These are phyloP conservation scores for Caenorhabditis japonica DNA, from an alignment of 2,888 invertebrate species.

Conservation along the genomic window DNA sequence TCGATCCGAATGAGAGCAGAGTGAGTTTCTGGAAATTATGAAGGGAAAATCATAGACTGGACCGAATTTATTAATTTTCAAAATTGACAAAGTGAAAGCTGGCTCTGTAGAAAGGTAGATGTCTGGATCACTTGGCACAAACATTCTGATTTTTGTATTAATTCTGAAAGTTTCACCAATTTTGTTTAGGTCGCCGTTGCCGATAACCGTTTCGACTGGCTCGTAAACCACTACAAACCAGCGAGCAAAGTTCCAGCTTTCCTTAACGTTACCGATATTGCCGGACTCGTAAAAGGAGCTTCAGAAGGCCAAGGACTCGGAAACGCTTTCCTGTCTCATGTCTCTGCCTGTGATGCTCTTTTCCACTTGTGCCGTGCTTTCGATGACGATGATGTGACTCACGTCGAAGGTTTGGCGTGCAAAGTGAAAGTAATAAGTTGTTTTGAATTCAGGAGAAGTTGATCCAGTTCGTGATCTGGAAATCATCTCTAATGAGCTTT, in stretches of 20 bases:
- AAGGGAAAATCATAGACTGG: conserved; percentile 3
- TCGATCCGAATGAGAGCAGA: conserved; percentile 95
- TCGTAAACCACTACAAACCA: conserved; percentile 94
- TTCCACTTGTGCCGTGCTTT: conserved; percentile 97
- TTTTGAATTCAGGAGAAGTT: conserved; percentile 84
- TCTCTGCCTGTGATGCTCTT: conserved; percentile 97
- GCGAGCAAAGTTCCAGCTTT: conserved; percentile 92
- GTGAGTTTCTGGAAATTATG: conserved; percentile 21
- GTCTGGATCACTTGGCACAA: too few species aligned
- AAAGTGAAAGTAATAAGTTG: background rate
- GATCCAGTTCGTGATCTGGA: conserved; percentile 96
- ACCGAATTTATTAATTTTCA: background rate
- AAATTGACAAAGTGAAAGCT: background rate
- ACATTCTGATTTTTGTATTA: too few species aligned
- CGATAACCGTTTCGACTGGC: conserved; percentile 91
- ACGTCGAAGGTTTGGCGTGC: conserved; percentile 85
- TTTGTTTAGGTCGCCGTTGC: conserved; percentile 95
- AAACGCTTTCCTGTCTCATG: conserved; percentile 98
- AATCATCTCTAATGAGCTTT: conserved; percentile 93
- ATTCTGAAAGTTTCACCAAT: too few species aligned
- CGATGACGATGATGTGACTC: conserved; percentile 96
- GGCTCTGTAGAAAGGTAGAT: too few species aligned
- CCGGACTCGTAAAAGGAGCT: conserved; percentile 92
- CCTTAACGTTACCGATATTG: conserved; percentile 96
- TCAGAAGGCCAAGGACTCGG: conserved; percentile 97